Percentiles rank a stretch among this genome's conserved stretches.
Conservation (phyloP, 2,888 invertebrate genomes). For the Oligia strigilis region DNA sequence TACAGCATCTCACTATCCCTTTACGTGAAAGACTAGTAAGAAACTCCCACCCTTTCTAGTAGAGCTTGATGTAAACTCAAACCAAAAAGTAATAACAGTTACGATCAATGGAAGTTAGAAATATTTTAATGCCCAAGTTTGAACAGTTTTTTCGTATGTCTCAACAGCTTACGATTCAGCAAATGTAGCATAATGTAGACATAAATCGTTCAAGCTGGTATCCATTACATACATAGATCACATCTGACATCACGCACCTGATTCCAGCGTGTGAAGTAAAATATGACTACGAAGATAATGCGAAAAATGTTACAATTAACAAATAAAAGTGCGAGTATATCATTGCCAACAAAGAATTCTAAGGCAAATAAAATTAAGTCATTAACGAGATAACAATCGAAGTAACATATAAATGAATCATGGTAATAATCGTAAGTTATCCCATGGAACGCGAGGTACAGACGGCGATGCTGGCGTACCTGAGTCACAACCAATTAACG, state of each 20-base stretch:
- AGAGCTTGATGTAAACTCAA: slow-evolving; percentile 25
- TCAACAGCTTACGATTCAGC: slow-evolving; percentile 36
- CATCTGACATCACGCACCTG: slow-evolving; percentile 50
- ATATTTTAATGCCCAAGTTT: slow-evolving; percentile 57
- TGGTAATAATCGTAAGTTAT: slow-evolving; percentile 45
- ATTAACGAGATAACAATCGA: slow-evolving; percentile 65
- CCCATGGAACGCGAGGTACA: slow-evolving; percentile 51
- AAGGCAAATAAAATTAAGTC: slow-evolving; percentile 66
- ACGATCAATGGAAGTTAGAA: slow-evolving; percentile 45
- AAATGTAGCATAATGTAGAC: slow-evolving; percentile 50
- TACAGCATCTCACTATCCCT: slow-evolving; percentile 42
- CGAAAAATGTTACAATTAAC: slow-evolving; percentile 55
- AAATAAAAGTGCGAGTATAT: slow-evolving; percentile 59
- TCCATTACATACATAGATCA: slow-evolving; percentile 58
- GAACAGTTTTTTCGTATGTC: slow-evolving; percentile 34
- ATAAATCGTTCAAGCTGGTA: slow-evolving; percentile 56
- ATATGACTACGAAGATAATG: slow-evolving; percentile 48
- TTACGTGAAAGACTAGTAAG: slow-evolving; percentile 12
- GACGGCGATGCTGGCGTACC: slow-evolving; percentile 57
- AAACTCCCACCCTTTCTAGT: slow-evolving; percentile 34
- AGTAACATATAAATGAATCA: slow-evolving; percentile 60
- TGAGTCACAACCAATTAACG: slow-evolving; percentile 64
- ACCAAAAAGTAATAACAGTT: slow-evolving; percentile 48
- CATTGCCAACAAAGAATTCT: slow-evolving; percentile 62
- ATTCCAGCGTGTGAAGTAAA: slow-evolving; percentile 51